These are phyloP conservation scores for Holacanthus passer DNA, from an alignment of 2,113 vertebrate genomes.

Conservation along the genomic window DNA sequence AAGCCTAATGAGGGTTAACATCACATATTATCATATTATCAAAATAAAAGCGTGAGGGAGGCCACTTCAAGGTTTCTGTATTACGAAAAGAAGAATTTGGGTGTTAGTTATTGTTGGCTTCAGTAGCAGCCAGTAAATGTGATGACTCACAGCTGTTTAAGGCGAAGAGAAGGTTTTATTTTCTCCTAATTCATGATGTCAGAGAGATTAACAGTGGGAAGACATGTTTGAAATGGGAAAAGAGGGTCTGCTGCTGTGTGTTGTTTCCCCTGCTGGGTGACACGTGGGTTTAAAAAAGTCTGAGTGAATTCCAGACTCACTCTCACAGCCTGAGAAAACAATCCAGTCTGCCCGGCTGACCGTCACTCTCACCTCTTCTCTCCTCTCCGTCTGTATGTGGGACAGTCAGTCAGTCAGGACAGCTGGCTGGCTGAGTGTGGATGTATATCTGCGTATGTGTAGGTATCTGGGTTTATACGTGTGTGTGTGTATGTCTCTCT, in stretches of 20 bases:
- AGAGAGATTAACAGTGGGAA: constrained; percentile 19
- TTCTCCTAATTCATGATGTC: constrained; percentile 29
- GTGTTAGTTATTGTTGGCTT: background rate
- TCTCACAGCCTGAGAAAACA: constrained; percentile 76
- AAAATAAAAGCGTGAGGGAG: background rate
- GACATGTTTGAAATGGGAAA: constrained; percentile 48
- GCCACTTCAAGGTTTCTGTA: too few relatives aligned
- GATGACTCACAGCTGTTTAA: constrained; percentile 15
- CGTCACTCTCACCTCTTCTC: constrained; percentile 71
- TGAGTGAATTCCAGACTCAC: constrained; percentile 59
- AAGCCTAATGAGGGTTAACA: background rate
- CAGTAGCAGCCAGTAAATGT: background rate
- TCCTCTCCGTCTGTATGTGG: constrained; percentile 65
- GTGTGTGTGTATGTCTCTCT: constrained; percentile 25
- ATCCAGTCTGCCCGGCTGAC: constrained; percentile 40
- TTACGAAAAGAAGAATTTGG: background rate
- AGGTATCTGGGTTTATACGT: constrained; percentile 64
- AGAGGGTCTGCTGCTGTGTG: constrained; percentile 49
- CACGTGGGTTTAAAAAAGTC: constrained; percentile 69
- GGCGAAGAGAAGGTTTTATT: constrained; percentile 1
- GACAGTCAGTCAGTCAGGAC: constrained; percentile 55
- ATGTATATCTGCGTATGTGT: constrained; percentile 59
- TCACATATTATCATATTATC: background rate
- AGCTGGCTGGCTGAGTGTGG: constrained; percentile 72
- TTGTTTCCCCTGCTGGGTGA: constrained; percentile 75